Conservation (phyloP, 2,888 invertebrate genomes). For the Lasius fuliginosus region DNA sequence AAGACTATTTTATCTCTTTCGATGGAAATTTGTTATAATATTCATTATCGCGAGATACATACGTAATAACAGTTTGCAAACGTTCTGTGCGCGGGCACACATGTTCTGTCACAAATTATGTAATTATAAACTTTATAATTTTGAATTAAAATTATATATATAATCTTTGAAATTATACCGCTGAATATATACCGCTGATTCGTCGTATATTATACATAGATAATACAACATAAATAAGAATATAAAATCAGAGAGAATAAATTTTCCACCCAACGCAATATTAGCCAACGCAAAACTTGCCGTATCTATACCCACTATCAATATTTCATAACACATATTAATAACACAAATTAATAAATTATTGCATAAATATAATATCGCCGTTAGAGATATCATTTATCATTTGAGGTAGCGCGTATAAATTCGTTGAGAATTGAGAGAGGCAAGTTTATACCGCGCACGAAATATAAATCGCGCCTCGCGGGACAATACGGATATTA, state of each 20-base stretch:
- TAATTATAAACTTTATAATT: not conserved
- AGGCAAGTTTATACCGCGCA: not conserved
- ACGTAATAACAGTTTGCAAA: not conserved
- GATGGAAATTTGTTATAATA: not conserved
- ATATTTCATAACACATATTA: not conserved
- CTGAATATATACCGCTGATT: not conserved
- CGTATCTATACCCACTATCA: too few relatives aligned
- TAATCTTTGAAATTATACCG: not conserved
- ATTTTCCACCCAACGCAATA: too few relatives aligned
- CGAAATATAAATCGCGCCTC: constrained; percentile 40
- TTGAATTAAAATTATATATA: not conserved
- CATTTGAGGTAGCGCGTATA: not conserved
- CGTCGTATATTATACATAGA: not conserved
- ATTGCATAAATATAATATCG: not conserved
- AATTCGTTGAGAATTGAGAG: not conserved
- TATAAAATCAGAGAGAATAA: not conserved
- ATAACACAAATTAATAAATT: constrained; percentile 12
- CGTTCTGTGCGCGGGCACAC: not conserved
- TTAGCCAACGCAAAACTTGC: not conserved
- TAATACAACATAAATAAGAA: not conserved
- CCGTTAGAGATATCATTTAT: not conserved
- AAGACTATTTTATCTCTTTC: not conserved
- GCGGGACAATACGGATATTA: constrained; percentile 34
- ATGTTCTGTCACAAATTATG: not conserved
- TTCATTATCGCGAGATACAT: constrained; percentile 1